Conservation (phyloP, 2,113 vertebrate species). For the Malurus cyaneus region DNA sequence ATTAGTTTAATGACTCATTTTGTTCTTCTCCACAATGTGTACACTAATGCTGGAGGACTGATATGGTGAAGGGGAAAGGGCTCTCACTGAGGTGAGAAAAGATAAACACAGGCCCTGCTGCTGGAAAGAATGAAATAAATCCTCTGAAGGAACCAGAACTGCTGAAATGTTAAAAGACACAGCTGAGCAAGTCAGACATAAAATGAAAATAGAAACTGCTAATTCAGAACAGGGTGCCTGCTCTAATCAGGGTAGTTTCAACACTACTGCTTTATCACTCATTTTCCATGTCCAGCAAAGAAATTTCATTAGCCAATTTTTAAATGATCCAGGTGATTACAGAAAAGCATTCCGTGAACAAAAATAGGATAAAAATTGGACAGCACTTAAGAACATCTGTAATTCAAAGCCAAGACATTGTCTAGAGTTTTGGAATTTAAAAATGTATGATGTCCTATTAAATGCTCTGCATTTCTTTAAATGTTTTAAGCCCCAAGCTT, state of each 20-base stretch:
- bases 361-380: background rate
- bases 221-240: conserved; percentile 4
- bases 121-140: conserved; percentile 45
- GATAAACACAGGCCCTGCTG: conserved; percentile 41
- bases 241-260: background rate
- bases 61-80: conserved; percentile 10
- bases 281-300: background rate
- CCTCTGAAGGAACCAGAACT: conserved; percentile 15
- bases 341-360: background rate
- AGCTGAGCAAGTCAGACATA: background rate
- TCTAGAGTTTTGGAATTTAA: background rate
- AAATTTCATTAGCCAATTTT: background rate
- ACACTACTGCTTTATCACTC: background rate
- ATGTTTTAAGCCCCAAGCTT: background rate
- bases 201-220: conserved; percentile 12
- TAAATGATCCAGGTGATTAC: background rate
- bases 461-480: background rate
- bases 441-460: background rate
- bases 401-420: background rate
- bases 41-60: conserved; percentile 15
- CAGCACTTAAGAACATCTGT: background rate
- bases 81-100: conserved; percentile 46
- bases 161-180: conserved; percentile 29
- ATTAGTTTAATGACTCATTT: conserved; percentile 29
- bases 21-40: background rate